phyloP scores from a whole-genome alignment of 2,888 invertebrate species.

The Eristalis arbustorum region DNA sequence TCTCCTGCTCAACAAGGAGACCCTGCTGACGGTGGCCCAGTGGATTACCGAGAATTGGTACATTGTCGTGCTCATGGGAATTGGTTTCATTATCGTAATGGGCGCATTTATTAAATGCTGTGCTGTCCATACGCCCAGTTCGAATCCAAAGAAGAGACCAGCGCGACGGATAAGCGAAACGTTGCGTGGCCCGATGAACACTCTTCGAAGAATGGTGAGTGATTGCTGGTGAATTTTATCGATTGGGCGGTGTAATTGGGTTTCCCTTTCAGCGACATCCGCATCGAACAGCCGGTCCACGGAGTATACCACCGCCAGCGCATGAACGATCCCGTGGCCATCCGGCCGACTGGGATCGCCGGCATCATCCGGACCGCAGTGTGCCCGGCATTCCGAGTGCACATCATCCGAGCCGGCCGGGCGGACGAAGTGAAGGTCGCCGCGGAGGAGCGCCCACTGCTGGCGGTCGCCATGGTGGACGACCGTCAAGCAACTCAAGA shows the following conservation, averaged over 20 bases:
- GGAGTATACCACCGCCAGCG: conserved; percentile 81
- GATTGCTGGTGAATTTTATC: neutral
- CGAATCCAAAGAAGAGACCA: conserved; percentile 98
- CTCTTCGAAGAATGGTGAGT: conserved; percentile 91
- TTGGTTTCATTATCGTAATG: conserved; percentile 96
- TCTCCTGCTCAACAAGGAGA: conserved; percentile 94
- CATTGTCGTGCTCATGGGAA: conserved; percentile 94
- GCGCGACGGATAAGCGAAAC: conserved; percentile 96
- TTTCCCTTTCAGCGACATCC: conserved; percentile 79
- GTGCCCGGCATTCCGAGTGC: conserved; percentile 31
- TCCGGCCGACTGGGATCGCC: conserved; percentile 79
- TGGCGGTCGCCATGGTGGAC: conserved; percentile 76
- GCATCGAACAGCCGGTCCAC: conserved; percentile 78
- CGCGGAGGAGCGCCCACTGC: conserved; percentile 66
- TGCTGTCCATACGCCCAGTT: conserved; percentile 99
- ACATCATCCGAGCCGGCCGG: conserved; percentile 74
- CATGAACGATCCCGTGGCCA: conserved; percentile 77
- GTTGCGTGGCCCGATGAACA: conserved; percentile 93
- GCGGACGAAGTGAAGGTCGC: conserved; percentile 75
- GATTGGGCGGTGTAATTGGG: neutral
- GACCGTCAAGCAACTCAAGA: conserved; percentile 75
- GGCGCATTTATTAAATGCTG: conserved; percentile 99
- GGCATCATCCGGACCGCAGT: conserved; percentile 72
- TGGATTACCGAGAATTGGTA: conserved; percentile 99
- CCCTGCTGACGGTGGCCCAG: conserved; percentile 91